These are phyloP conservation scores for Galeopterus variegatus DNA, from an alignment of 2,113 vertebrate genomes.

Conservation along the genomic window DNA sequence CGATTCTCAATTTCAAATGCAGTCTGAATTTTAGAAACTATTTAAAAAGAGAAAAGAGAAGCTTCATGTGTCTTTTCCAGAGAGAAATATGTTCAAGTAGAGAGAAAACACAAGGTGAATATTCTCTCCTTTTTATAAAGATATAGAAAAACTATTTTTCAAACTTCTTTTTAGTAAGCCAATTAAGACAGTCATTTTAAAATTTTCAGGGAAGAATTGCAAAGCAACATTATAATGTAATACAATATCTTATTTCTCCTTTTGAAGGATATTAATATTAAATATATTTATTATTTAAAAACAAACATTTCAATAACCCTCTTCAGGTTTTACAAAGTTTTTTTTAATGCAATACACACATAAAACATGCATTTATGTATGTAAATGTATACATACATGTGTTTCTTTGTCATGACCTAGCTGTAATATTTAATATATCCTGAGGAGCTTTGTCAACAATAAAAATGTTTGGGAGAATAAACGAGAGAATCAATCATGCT, in stretches of 20 bases:
- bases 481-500: slow-evolving; percentile 74
- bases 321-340: neutral
- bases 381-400: neutral
- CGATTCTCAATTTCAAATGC: neutral
- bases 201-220: neutral
- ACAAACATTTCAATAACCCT: neutral
- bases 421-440: slow-evolving; percentile 64
- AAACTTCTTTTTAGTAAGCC: neutral
- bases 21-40: neutral
- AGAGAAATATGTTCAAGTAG: neutral
- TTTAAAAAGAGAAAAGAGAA: neutral
- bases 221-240: neutral
- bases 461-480: slow-evolving; percentile 72
- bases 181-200: slow-evolving; percentile 9
- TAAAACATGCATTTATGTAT: neutral
- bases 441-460: slow-evolving; percentile 73
- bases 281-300: neutral
- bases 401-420: neutral
- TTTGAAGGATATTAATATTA: neutral
- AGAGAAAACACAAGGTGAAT: neutral
- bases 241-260: neutral
- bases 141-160: neutral
- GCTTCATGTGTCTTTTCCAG: neutral
- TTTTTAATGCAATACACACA: neutral
- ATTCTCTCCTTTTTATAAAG: neutral